Evolutionary conservation across 2,113 vertebrate species (phyloP), one percentile per base, ranked within the genome.

Genomic region (Hipposideros armiger): DNA sequence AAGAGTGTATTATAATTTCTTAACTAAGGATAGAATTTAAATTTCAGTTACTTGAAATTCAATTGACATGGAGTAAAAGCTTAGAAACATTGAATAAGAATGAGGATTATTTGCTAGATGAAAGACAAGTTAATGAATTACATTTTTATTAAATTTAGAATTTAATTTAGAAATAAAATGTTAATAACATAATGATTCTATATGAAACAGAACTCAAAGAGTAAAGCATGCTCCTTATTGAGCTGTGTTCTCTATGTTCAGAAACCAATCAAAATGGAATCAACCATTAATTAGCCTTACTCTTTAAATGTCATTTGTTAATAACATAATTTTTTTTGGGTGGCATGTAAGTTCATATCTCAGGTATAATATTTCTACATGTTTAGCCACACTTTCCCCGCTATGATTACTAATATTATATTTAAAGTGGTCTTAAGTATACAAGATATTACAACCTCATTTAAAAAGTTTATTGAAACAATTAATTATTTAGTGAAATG

Each of bases 31-130:
- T 84, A 30, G 2, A 77, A 19, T 50, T 83, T 87, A 85, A 28
- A 62, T 87, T 90, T 90, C 66, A 62, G 11, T 85, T 80, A 45
- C 47, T 13, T 94, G 87, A 83, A 85, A 72, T 92, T 67, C 40
- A 60, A 4, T 69, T 87, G 6, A 64, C 14, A n/a, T 28, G 50
- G 45, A 89, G 14, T 56, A 85, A 87, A 83, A 86, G 17, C 10
- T 58, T 72, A 50, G 11, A 67, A 90, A 83, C 58, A 62, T 6
- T 42, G 2, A 90, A 83, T 70, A 60, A 56, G 36, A 42, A 60
- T 67, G 14, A 17, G 58, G n/a, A 40, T 62, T 60, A 45, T 30
- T 82, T 87, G 42, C 5, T 20, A 73, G 56, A 24, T 87, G 14
- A 88, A 80, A 93, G 32, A 36, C 10, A 84, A 87, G 8, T 58